phyloP scores from a whole-genome alignment of 2,113 vertebrate genomes.

The Callorhinus ursinus region DNA sequence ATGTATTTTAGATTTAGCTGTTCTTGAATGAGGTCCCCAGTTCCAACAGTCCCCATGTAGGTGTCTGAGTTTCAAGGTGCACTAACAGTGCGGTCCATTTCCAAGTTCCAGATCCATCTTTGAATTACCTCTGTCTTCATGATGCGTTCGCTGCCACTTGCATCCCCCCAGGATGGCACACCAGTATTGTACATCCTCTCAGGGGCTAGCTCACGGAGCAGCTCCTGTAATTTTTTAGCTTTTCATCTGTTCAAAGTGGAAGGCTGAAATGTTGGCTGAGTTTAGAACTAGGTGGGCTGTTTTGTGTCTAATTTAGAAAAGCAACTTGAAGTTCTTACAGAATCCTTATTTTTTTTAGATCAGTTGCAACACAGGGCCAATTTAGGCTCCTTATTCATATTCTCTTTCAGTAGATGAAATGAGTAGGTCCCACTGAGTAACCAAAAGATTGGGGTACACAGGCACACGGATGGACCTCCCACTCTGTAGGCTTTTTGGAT shows the following conservation, averaged over 20 bases:
- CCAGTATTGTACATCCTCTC: fast-evolving
- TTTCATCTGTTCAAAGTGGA: not conserved
- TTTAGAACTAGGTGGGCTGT: conserved; percentile 43
- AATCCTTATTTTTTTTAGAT: not conserved
- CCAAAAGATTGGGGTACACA: fast-evolving
- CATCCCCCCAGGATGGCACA: fast-evolving
- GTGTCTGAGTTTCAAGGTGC: not conserved
- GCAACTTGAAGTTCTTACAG: not conserved
- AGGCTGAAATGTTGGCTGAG: not conserved
- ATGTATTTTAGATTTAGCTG: not conserved
- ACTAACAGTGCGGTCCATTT: fast-evolving
- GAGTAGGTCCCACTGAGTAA: not conserved
- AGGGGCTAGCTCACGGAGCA: fast-evolving
- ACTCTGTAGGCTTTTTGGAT: fast-evolving
- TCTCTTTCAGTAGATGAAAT: no score
- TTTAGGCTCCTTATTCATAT: not conserved
- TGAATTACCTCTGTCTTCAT: not conserved
- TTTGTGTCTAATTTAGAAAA: conserved; percentile 42
- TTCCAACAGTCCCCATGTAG: not conserved
- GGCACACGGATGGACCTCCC: fast-evolving
- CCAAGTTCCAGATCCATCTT: not conserved
- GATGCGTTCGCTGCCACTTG: fast-evolving
- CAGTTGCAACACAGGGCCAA: not conserved
- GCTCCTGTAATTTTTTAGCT: fast-evolving
- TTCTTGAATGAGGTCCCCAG: not conserved